These are phyloP conservation scores for Nettapus auritus DNA, from an alignment of 2,113 vertebrate species.

Conservation along the genomic window DNA sequence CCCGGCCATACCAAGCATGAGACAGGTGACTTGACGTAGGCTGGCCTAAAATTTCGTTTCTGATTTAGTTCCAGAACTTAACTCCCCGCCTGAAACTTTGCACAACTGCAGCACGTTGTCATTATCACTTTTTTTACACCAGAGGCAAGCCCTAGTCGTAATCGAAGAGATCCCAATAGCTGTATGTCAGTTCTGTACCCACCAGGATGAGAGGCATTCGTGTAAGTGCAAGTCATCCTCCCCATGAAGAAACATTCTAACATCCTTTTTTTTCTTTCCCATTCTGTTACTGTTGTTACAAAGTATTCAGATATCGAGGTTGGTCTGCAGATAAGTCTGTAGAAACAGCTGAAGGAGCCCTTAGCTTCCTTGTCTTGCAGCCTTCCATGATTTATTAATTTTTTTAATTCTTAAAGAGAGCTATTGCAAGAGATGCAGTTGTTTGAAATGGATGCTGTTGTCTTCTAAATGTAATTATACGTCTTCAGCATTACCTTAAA, in stretches of 20 bases:
- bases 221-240: slow-evolving; percentile 49
- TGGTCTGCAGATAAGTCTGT: background rate
- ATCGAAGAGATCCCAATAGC: background rate
- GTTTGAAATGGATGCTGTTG: background rate
- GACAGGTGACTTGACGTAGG: background rate
- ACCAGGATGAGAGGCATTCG: background rate
- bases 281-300: background rate
- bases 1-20: rapidly evolving
- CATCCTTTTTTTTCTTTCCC: background rate
- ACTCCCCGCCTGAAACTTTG: background rate
- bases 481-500: background rate
- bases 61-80: background rate
- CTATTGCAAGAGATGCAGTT: background rate
- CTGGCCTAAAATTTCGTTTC: background rate
- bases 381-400: background rate
- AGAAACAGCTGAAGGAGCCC: slow-evolving; percentile 1
- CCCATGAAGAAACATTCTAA: background rate
- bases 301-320: background rate
- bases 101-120: background rate
- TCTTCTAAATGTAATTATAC: background rate
- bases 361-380: background rate
- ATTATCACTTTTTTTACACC: background rate
- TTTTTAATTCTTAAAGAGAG: slow-evolving; percentile 15
- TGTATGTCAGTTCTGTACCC: background rate
- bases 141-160: background rate